phyloP scores from a whole-genome alignment of 2,888 invertebrate genomes.

The Campopleginae sp. region DNA sequence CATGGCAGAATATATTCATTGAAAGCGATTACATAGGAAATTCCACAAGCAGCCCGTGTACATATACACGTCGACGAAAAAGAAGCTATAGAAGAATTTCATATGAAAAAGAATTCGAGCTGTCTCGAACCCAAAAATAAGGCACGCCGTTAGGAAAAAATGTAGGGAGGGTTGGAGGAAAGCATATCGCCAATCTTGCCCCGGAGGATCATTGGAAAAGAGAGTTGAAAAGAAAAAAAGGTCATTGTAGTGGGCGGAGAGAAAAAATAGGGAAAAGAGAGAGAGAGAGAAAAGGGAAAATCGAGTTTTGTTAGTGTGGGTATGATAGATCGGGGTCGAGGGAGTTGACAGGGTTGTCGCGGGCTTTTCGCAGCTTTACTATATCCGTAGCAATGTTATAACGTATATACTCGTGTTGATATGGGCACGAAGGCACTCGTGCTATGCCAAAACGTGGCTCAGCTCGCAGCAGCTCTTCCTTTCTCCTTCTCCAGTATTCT shows the following conservation, averaged over 20 bases:
- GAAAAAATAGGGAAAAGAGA: slow-evolving; percentile 71
- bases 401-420: slow-evolving; percentile 30
- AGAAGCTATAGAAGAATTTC: slow-evolving; percentile 58
- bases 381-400: slow-evolving; percentile 28
- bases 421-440: slow-evolving; percentile 50
- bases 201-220: slow-evolving; percentile 77
- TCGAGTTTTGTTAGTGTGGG: slow-evolving; percentile 77
- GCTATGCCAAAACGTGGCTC: slow-evolving; percentile 34
- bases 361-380: slow-evolving; percentile 56
- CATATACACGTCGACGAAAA: slow-evolving; percentile 1
- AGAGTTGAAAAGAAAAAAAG: slow-evolving; percentile 20
- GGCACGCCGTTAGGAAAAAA: background rate
- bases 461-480: background rate
- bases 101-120: slow-evolving; percentile 61
- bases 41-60: background rate
- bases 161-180: background rate
- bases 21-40: slow-evolving; percentile 43
- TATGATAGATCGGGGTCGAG: slow-evolving; percentile 82
- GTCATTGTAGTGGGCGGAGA: slow-evolving; percentile 36
- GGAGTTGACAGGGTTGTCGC: slow-evolving; percentile 77
- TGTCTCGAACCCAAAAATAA: slow-evolving; percentile 35
- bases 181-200: slow-evolving; percentile 75
- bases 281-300: slow-evolving; percentile 76
- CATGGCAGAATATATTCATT: slow-evolving; percentile 42
- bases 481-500: background rate